phyloP scores from a whole-genome alignment of 2,113 vertebrate genomes.

The Willisornis vidua region DNA sequence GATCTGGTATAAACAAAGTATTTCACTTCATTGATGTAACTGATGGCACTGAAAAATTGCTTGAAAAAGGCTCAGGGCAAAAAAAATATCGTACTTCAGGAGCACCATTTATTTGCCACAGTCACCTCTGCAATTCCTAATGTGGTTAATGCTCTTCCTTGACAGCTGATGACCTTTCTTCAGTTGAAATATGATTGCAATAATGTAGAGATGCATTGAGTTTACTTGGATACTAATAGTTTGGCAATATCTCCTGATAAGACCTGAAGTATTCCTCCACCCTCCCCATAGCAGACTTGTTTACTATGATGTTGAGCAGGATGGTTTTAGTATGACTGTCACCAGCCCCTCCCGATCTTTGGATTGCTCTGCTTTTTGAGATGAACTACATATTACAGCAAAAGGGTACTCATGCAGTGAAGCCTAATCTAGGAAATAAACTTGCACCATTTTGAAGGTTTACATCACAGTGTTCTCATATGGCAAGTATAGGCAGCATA shows the following conservation, averaged over 20 bases:
- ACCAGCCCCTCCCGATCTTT: background rate
- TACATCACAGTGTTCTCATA: background rate
- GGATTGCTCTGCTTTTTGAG: background rate
- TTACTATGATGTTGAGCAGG: background rate
- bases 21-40: background rate
- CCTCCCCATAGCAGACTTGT: background rate
- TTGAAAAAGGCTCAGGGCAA: background rate
- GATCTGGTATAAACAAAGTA: background rate
- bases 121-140: background rate
- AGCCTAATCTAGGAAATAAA: background rate
- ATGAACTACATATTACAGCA: background rate
- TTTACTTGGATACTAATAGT: background rate
- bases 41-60: background rate
- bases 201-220: background rate
- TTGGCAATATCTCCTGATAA: background rate
- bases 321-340: background rate
- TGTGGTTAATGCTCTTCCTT: background rate
- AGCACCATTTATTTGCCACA: background rate
- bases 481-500: background rate
- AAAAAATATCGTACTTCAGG: background rate
- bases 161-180: background rate
- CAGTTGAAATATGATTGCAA: background rate
- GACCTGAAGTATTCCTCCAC: background rate
- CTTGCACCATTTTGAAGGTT: background rate
- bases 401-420: background rate